Percentiles rank a stretch among this genome's conserved stretches.
Evolutionary conservation across 2,888 invertebrate species (phyloP).

Genomic region (Cephus nigrinus): DNA sequence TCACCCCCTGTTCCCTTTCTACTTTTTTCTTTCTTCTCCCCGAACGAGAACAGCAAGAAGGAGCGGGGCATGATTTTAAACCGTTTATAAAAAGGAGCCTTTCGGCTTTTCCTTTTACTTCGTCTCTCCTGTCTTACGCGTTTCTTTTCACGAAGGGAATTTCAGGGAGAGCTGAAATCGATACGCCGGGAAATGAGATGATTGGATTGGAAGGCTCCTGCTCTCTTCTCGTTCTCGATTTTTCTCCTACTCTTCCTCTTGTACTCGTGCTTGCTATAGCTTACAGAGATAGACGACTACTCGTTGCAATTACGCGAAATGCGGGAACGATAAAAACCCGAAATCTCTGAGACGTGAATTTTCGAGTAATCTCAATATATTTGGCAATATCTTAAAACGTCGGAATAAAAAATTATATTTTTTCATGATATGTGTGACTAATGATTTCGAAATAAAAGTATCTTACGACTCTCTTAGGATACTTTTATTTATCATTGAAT

Average conservation of each 20-base stretch:
- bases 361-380: not conserved
- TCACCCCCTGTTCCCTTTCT: not conserved
- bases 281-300: not conserved
- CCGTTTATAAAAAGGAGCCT: conserved; percentile 31
- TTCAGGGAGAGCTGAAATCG: conserved; percentile 43
- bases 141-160: conserved; percentile 37
- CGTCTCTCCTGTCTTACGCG: conserved; percentile 28
- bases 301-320: not conserved
- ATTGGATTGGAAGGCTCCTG: conserved; percentile 49
- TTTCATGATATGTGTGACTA: too few species aligned
- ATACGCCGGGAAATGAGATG: conserved; percentile 53
- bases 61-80: conserved; percentile 25
- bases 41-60: not conserved
- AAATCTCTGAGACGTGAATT: not conserved
- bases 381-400: not conserved
- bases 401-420: too few species aligned
- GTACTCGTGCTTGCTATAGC: conserved; percentile 14
- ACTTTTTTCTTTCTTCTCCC: conserved; percentile 11
- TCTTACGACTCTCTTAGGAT: too few species aligned
- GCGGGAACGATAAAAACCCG: not conserved
- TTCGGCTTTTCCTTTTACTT: conserved; percentile 6
- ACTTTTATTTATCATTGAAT: too few species aligned
- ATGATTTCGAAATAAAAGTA: too few species aligned
- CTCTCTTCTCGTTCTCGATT: conserved; percentile 43
- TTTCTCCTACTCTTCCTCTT: not conserved